Conservation (phyloP, 2,113 vertebrate species). For the Gila orcuttii region DNA sequence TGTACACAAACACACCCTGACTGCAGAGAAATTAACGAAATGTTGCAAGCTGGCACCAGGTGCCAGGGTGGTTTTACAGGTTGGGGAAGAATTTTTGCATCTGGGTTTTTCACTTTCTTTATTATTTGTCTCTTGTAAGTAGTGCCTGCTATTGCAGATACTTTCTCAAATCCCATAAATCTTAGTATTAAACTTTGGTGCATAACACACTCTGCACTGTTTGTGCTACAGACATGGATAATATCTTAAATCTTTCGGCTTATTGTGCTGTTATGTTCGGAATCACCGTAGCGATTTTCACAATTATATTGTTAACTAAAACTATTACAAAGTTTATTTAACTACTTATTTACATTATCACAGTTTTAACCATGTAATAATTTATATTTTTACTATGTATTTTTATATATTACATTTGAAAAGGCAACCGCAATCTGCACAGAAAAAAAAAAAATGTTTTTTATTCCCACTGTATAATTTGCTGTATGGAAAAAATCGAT, state of each 20-base stretch:
- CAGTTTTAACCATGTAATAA: no score
- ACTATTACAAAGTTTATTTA: no score
- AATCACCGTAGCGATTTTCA: no score
- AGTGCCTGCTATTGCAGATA: neutral
- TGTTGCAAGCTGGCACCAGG: neutral
- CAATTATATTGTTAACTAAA: no score
- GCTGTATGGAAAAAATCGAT: no score
- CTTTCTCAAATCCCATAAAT: neutral
- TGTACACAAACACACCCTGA: constrained; percentile 8
- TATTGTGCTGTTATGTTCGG: neutral
- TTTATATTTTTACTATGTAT: no score
- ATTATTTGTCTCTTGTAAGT: neutral
- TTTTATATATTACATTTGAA: neutral
- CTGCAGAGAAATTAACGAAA: neutral
- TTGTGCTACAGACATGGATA: neutral
- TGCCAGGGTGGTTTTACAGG: constrained; percentile 11
- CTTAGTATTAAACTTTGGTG: neutral
- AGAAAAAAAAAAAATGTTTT: neutral
- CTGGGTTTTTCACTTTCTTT: neutral
- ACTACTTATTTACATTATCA: no score
- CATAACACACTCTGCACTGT: neutral
- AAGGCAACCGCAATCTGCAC: neutral
- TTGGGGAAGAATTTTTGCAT: neutral
- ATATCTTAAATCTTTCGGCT: neutral
- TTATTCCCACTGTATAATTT: no score